A percentile compares a stretch with the other conserved stretches of the same genome.
These are phyloP conservation scores for Erebia aethiops DNA, from an alignment of 2,888 invertebrate genomes.

Conservation along the genomic window DNA sequence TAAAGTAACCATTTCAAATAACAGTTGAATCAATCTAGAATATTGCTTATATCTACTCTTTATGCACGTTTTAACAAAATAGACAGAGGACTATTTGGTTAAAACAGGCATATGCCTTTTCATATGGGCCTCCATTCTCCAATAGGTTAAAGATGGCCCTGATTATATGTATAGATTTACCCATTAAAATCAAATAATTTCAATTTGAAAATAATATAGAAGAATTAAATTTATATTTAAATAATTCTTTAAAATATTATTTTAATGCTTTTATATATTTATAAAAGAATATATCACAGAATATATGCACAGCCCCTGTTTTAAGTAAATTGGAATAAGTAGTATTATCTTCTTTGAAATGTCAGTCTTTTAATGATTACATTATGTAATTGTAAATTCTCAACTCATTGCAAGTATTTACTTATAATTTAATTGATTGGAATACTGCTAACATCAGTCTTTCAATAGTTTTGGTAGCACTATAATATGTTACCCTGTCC, in stretches of 20 bases:
- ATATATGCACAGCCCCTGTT: constrained; percentile 27
- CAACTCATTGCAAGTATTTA: not conserved
- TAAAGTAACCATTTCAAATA: too few species aligned
- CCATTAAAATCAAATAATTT: not conserved
- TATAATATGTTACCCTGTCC: constrained; percentile 25
- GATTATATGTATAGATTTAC: not conserved
- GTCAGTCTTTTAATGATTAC: constrained; percentile 1
- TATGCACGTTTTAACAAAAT: too few species aligned
- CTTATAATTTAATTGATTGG: not conserved
- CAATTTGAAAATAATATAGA: constrained; percentile 4
- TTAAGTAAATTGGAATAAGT: constrained; percentile 3
- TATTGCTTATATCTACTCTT: too few species aligned
- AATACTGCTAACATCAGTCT: constrained; percentile 27
- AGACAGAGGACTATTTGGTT: too few species aligned
- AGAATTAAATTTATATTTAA: constrained; percentile 12
- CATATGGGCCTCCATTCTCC: too few species aligned
- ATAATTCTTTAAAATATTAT: constrained; percentile 9
- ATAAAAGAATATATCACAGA: constrained; percentile 37
- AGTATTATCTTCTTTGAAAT: constrained; percentile 2
- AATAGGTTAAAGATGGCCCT: too few species aligned
- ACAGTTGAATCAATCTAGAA: too few species aligned
- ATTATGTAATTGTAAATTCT: not conserved
- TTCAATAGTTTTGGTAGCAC: constrained; percentile 33
- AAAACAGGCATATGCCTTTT: too few species aligned
- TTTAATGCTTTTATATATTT: constrained; percentile 11